phyloP scores from a whole-genome alignment of 2,888 invertebrate genomes.

The Xestia c-nigrum region DNA sequence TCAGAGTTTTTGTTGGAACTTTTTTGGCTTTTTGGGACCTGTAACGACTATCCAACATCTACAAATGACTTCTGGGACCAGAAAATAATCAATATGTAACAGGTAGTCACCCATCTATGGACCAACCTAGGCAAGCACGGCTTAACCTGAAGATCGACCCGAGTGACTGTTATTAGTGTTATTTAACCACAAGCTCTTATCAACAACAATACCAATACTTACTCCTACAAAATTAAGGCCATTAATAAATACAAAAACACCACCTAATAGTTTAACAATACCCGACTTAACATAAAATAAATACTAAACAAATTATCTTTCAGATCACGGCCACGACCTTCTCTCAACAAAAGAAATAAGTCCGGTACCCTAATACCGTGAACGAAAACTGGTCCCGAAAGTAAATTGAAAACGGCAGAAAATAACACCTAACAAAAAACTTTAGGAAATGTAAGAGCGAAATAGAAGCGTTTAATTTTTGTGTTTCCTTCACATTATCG shows the following conservation, averaged over 20 bases:
- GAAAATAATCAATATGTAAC: too few species aligned
- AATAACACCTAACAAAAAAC: constrained; percentile 48
- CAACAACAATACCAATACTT: not conserved
- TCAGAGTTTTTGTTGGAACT: too few species aligned
- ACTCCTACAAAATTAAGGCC: not conserved
- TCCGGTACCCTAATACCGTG: constrained; percentile 24
- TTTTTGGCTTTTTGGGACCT: too few species aligned
- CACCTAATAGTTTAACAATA: constrained; percentile 19
- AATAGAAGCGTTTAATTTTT: constrained; percentile 31
- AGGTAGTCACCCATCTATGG: too few species aligned
- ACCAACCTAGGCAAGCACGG: too few species aligned
- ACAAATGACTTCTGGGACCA: too few species aligned
- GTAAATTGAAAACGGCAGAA: constrained; percentile 60
- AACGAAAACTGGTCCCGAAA: constrained; percentile 34
- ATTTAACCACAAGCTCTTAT: too few species aligned
- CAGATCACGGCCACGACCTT: constrained; percentile 20
- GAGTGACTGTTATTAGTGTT: too few species aligned
- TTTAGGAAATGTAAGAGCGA: constrained; percentile 40
- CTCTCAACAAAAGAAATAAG: constrained; percentile 50
- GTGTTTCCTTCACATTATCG: not conserved
- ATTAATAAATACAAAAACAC: constrained; percentile 23
- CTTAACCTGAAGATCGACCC: too few species aligned
- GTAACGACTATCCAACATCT: too few species aligned
- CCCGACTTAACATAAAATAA: constrained; percentile 18
- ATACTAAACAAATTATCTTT: constrained; percentile 42